These are phyloP conservation scores for Lacerta agilis DNA, from an alignment of 2,797 vertebrate species.

Conservation along the genomic window DNA sequence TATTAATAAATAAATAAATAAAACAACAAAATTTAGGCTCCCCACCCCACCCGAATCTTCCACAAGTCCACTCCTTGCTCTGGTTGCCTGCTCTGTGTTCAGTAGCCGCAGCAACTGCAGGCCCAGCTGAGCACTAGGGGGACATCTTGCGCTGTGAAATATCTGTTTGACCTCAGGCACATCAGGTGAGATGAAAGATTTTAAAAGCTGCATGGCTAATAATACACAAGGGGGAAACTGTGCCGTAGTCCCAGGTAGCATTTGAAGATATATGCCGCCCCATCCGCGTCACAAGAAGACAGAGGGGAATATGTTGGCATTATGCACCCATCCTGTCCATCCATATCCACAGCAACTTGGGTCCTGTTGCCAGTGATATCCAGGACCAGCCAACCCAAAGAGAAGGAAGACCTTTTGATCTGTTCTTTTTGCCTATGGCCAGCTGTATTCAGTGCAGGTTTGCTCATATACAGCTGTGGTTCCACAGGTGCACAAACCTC, in stretches of 20 bases:
- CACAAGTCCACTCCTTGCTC: not conserved
- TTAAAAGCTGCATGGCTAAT: not conserved
- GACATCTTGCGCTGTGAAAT: not conserved
- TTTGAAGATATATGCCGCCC: not conserved
- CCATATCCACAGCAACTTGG: not conserved
- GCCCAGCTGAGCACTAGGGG: conserved; percentile 4
- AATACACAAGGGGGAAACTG: no score
- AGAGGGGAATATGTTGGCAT: not conserved
- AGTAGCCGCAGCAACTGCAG: not conserved
- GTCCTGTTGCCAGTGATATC: not conserved
- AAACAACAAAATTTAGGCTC: no score
- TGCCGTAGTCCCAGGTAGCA: not conserved
- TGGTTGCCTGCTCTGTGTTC: not conserved
- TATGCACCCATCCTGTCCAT: not conserved
- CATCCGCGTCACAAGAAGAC: not conserved
- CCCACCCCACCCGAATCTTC: no score
- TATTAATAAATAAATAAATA: no score
- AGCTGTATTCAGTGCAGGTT: not conserved
- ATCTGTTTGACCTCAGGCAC: conserved; percentile 7
- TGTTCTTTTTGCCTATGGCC: not conserved
- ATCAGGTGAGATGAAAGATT: not conserved
- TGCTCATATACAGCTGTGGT: not conserved
- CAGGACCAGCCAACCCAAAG: not conserved
- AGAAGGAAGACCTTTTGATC: not conserved
- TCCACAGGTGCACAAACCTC: not conserved